Evolutionary conservation across 2,113 vertebrate species (phyloP).

Genomic region (Indri indri): DNA sequence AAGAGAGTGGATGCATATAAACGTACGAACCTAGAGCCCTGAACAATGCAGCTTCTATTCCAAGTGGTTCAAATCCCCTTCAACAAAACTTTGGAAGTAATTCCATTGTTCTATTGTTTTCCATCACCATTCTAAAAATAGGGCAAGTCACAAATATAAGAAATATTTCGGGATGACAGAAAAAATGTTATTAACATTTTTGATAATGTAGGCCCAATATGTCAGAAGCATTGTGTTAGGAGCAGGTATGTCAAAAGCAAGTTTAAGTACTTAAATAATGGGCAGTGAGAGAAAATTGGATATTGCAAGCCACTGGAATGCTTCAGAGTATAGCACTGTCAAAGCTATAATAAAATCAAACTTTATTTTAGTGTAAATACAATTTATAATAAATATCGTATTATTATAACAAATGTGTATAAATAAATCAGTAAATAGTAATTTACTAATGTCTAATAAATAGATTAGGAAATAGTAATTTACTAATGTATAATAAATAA

Average conservation of each 20-base stretch:
- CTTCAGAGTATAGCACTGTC: not conserved
- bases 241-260: constrained; percentile 2
- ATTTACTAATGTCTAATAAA: not conserved
- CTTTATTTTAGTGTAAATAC: not conserved
- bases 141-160: not conserved
- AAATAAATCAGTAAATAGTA: not conserved
- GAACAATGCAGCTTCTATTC: not conserved
- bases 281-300: not conserved
- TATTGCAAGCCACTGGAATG: not conserved
- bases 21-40: not conserved
- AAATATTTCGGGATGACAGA: constrained; percentile 34
- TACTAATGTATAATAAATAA: not conserved
- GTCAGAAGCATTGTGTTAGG: not conserved
- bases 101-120: constrained; percentile 51
- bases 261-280: constrained; percentile 1
- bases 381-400: not conserved
- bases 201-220: not conserved
- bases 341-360: not conserved
- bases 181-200: constrained; percentile 1
- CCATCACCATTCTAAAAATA: not conserved
- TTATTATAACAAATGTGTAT: not conserved
- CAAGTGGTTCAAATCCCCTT: not conserved
- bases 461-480: not conserved
- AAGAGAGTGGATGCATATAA: not conserved
- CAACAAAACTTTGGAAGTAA: constrained; percentile 18